Evolutionary conservation across 2,113 vertebrate genomes (phyloP).

Genomic region (Neolamprologus kungweensis): DNA sequence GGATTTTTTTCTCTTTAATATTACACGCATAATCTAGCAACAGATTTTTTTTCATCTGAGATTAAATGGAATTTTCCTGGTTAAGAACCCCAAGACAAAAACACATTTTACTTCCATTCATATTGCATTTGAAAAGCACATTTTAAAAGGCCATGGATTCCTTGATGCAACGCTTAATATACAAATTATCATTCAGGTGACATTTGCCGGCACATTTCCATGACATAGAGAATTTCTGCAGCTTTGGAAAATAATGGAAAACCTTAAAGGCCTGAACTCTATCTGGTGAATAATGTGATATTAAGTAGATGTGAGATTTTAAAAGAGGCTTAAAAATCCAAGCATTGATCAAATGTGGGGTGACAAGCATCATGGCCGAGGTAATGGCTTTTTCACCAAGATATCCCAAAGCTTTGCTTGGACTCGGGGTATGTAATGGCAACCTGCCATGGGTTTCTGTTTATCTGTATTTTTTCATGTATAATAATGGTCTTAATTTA

Average conservation of each 20-base stretch:
- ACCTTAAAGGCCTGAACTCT: not conserved
- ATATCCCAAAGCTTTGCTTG: conserved; percentile 23
- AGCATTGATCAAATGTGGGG: conserved; percentile 48
- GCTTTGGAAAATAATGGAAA: conserved; percentile 27
- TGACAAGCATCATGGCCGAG: conserved; percentile 46
- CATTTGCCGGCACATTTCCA: conserved; percentile 28
- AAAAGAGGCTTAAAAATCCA: conserved; percentile 51
- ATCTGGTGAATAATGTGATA: conserved; percentile 51
- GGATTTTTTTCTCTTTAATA: not conserved
- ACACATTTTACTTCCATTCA: not conserved
- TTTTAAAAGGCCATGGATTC: not conserved
- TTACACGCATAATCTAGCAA: not conserved
- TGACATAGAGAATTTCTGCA: not conserved
- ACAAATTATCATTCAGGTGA: conserved; percentile 32
- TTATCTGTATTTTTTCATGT: not conserved
- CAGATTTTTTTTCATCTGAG: not conserved
- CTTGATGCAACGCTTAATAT: not conserved
- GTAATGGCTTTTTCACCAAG: conserved; percentile 41
- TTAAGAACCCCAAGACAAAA: not conserved
- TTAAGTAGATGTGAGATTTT: conserved; percentile 62
- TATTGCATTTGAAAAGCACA: not conserved
- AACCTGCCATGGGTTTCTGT: not conserved
- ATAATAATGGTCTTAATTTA: not conserved
- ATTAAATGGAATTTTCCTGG: not conserved
- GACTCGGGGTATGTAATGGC: not conserved